Evolutionary conservation across 1,140 invertebrate species (phyloP).

Genomic region (Drosophila ananassae): DNA sequence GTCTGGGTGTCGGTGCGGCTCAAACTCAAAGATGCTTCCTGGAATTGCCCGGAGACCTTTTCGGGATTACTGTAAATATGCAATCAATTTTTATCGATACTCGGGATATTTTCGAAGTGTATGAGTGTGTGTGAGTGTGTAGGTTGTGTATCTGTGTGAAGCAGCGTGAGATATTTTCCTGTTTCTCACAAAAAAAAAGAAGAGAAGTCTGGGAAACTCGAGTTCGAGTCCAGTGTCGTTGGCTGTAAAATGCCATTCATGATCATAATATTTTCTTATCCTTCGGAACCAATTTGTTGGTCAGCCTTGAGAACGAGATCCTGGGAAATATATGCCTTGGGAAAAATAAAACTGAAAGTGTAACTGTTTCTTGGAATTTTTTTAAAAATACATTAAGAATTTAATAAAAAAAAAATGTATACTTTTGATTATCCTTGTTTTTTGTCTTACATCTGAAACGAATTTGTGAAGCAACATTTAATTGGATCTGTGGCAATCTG

Average conservation of each 20-base stretch:
- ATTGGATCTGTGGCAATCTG: conserved; percentile 32
- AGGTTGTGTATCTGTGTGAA: conserved; percentile 6
- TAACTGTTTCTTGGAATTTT: not conserved
- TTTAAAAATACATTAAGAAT: not conserved
- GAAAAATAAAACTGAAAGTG: conserved; percentile 13
- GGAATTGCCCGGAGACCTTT: conserved; percentile 51
- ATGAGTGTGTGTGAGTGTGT: not conserved
- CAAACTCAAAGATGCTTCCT: conserved; percentile 47
- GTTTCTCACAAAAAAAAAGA: conserved; percentile 19
- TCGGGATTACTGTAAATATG: conserved; percentile 62
- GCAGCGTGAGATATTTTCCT: conserved; percentile 50
- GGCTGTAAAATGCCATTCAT: conserved; percentile 54
- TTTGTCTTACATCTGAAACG: not conserved
- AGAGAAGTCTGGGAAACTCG: not conserved
- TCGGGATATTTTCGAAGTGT: conserved; percentile 5
- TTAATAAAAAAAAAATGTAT: no score
- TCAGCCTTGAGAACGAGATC: conserved; percentile 4
- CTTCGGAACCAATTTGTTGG: conserved; percentile 48
- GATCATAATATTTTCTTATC: conserved; percentile 52
- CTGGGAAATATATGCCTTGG: conserved; percentile 25
- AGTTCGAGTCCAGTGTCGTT: conserved; percentile 20
- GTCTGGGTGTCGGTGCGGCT: conserved; percentile 21
- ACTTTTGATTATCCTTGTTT: conserved; percentile 12
- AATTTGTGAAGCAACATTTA: conserved; percentile 28
- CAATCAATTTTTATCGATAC: conserved; percentile 61